These are phyloP conservation scores for Dreissena rostriformis DNA, from an alignment of 1,140 invertebrate species.

Conservation along the genomic window DNA sequence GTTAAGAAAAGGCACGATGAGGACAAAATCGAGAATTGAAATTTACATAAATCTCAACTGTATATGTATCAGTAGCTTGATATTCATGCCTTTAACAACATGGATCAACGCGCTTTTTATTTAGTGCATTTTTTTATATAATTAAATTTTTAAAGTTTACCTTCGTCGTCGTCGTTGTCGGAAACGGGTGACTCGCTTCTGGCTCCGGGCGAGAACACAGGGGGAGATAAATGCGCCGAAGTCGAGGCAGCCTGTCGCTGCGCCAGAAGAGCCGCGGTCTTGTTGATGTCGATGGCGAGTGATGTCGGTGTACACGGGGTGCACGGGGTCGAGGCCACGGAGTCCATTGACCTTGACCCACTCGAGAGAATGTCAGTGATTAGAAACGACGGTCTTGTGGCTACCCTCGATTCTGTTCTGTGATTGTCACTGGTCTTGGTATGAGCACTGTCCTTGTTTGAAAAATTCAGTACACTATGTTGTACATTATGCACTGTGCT, in stretches of 20 bases:
- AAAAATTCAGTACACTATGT: not conserved
- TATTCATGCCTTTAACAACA: too few species aligned
- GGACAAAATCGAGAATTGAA: too few species aligned
- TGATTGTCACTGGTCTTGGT: conserved; percentile 8
- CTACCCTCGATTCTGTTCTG: not conserved
- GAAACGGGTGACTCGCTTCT: conserved; percentile 35
- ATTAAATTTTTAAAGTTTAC: conserved; percentile 10
- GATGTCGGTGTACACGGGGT: conserved; percentile 34
- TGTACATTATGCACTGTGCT: too few species aligned
- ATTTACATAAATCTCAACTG: too few species aligned
- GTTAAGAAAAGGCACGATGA: too few species aligned
- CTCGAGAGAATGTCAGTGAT: conserved; percentile 47
- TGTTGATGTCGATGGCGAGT: conserved; percentile 30
- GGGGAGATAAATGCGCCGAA: not conserved
- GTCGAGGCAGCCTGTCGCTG: not conserved
- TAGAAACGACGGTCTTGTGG: conserved; percentile 44
- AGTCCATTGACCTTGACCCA: not conserved
- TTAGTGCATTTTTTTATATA: not conserved
- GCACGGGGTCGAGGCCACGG: conserved; percentile 25
- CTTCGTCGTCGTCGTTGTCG: conserved; percentile 21
- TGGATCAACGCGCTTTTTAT: not conserved
- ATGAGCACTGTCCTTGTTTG: not conserved
- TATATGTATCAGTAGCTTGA: too few species aligned
- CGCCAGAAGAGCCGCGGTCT: conserved; percentile 30
- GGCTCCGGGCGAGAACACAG: conserved; percentile 3